A percentile compares a stretch with the other conserved stretches of the same genome.
Conservation (phyloP, 2,797 vertebrate species). For the Lagorchestes hirsutus region DNA sequence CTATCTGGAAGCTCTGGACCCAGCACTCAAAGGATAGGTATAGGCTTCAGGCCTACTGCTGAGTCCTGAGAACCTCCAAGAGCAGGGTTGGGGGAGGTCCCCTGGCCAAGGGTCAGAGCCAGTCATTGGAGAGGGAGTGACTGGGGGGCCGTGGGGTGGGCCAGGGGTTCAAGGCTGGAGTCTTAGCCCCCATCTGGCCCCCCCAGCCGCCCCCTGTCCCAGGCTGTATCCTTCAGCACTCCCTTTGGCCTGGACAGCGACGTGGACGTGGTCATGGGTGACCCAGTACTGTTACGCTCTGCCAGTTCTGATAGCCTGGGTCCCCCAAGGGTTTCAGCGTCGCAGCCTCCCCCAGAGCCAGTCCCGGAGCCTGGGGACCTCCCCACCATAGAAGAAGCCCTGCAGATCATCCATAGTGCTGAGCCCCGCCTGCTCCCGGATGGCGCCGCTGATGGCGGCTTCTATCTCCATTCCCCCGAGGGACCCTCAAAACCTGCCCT, state of each 20-base stretch:
- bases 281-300: slow-evolving; percentile 93
- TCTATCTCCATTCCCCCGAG: slow-evolving; percentile 94
- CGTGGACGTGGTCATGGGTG: slow-evolving; percentile 95
- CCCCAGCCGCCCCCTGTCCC: slow-evolving; percentile 88
- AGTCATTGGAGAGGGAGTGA: not conserved
- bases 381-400: slow-evolving; percentile 95
- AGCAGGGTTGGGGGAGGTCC: not conserved
- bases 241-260: slow-evolving; percentile 97
- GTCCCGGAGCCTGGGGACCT: slow-evolving; percentile 85
- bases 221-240: slow-evolving; percentile 96
- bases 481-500: slow-evolving; percentile 76
- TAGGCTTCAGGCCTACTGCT: not conserved
- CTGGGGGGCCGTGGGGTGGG: not conserved
- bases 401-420: slow-evolving; percentile 96
- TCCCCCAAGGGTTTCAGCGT: slow-evolving; percentile 74
- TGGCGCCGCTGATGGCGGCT: slow-evolving; percentile 92
- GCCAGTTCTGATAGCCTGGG: slow-evolving; percentile 93
- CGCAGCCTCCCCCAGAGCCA: slow-evolving; percentile 80
- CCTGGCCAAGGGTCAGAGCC: not conserved
- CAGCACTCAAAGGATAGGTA: not conserved
- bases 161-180: slow-evolving; percentile 33
- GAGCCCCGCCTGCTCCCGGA: slow-evolving; percentile 94
- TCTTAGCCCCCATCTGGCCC: slow-evolving; percentile 57
- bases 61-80: not conserved
- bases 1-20: not conserved